Evolutionary conservation across 1,140 invertebrate species (phyloP), one percentile per base, ranked within the genome.

Genomic region (Bombus superbus): DNA sequence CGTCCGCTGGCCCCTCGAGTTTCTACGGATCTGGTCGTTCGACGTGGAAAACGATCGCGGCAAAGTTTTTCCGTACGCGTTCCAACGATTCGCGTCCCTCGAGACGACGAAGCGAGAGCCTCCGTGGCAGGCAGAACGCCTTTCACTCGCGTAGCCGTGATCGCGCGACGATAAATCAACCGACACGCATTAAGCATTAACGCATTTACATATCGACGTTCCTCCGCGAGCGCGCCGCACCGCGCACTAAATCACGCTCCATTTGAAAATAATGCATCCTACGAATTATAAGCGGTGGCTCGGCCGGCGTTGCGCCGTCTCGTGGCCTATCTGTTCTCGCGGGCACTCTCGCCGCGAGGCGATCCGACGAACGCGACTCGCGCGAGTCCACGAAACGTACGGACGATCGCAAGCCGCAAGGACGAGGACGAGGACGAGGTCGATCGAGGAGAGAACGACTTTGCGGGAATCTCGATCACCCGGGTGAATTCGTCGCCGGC

Each of bases 171-270:
- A 79, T 69, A 89, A 89, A 89, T 86, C 87, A 89, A 86, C 64
- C 75, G 42, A 89, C 87, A 89, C 85, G 84, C 79, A 89, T 89
- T 86, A 86, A 89, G 73, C 84, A 80, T 89, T 89, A 83, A 62
- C 79, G 69, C 69, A 88, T 89, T 89, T 89, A 89, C 87, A 89
- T 89, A 86, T 89, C 84, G 88, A 89, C 73, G 84, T 68, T 66
- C 75, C n/a, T 62, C 66, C 53, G 11, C 28, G 28, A 13, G 82
- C 38, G 86, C 68, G 78, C 38, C n/a, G 35, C 15, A 22, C 42
- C 62, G 76, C 53, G 76, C 78, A 62, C 59, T 85, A 81, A 85
- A 85, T 85, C 69, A 81, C 79, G 47, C 59, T 18, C 42, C 22
- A 71, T 62, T 89, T 69, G 47, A 76, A 88, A 64, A 79, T 74